Percentiles rank a stretch among this genome's conserved stretches.
Evolutionary conservation across 2,888 invertebrate species (phyloP).

Genomic region (Syritta pipiens): DNA sequence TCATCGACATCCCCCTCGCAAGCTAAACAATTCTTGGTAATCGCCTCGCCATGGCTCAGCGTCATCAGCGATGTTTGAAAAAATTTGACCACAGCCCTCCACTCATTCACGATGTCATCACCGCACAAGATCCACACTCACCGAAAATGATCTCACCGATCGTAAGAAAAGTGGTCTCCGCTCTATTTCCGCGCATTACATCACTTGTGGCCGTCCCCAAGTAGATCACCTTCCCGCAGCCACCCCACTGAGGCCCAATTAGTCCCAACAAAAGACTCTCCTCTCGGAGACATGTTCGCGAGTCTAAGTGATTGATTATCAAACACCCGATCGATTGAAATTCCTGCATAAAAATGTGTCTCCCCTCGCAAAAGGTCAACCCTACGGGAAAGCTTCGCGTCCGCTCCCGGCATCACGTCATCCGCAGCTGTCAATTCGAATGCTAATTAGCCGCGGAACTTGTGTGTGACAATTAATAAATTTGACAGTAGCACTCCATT

Average conservation of each 20-base stretch:
- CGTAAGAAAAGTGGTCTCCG: no score
- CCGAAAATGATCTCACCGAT: no score
- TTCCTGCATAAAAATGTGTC: slow-evolving; percentile 52
- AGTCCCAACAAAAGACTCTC: slow-evolving; percentile 36
- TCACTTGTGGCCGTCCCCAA: no score
- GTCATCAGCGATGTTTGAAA: no score
- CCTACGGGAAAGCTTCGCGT: background rate
- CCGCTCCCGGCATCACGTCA: slow-evolving; percentile 9
- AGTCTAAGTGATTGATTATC: slow-evolving; percentile 50
- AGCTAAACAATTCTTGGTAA: no score
- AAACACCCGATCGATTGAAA: slow-evolving; percentile 53
- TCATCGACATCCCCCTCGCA: no score
- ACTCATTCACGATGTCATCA: no score
- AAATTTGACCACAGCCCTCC: no score
- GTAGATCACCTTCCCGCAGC: no score
- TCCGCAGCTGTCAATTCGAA: slow-evolving; percentile 51
- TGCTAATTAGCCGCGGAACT: slow-evolving; percentile 53
- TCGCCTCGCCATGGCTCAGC: no score
- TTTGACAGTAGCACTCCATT: slow-evolving; percentile 68
- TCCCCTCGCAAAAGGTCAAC: slow-evolving; percentile 58
- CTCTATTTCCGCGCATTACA: no score
- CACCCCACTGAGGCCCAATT: slow-evolving; percentile 28
- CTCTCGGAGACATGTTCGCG: background rate
- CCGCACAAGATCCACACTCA: no score
- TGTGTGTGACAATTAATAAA: slow-evolving; percentile 63